Evolutionary conservation across 2,797 vertebrate genomes (phyloP), one percentile per base, ranked within the genome.

Genomic region (Gallirallus australis): DNA sequence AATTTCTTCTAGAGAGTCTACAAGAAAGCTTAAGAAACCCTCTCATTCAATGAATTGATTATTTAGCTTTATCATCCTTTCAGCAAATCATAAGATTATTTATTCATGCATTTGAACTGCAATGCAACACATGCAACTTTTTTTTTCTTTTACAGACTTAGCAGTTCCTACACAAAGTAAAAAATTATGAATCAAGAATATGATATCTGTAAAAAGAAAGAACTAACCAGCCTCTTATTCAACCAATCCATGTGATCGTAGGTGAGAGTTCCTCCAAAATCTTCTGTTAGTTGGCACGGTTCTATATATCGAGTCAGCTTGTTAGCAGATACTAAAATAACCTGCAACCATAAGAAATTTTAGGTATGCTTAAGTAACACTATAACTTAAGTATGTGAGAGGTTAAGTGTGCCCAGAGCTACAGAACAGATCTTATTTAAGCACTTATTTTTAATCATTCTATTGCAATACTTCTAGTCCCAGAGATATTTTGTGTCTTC

Each of bases 241-340:
- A 99, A 96, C 99, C 99, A 99, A 97, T 99, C 99, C 96, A 98
- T 99, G 98, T 99, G 99, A 97, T 99, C 99, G 25, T 99, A 99
- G 82, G 99, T 98, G 82, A 99, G 98, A 89, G 98, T 99, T 89
- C 99, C 99, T 71, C 99, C 99, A 87, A 99, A 99, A 94, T 99
- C 99, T 91, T 99, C 99, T 9, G 99, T 99, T 94, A 99, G 97
- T 88, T 99, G 99, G 90, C 98, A 99, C 4, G 99, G 99, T 75
- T 99, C 99, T 90, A 99, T 99, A 75, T 99, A 99, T 57, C 99
- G 98, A 2, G 99, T 99, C 97, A 99, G 97, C 91, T 99, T 99
- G 97, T 99, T 99, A 90, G 99, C 99, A 53, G 99, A 99, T 42
- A 99, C 99, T 97, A 99, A 98, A 98, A 99, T 99, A 96, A 99